Evolutionary conservation across 2,888 invertebrate genomes (phyloP), one percentile per base, ranked within the genome.

Genomic region (Melinopterus prodromus): DNA sequence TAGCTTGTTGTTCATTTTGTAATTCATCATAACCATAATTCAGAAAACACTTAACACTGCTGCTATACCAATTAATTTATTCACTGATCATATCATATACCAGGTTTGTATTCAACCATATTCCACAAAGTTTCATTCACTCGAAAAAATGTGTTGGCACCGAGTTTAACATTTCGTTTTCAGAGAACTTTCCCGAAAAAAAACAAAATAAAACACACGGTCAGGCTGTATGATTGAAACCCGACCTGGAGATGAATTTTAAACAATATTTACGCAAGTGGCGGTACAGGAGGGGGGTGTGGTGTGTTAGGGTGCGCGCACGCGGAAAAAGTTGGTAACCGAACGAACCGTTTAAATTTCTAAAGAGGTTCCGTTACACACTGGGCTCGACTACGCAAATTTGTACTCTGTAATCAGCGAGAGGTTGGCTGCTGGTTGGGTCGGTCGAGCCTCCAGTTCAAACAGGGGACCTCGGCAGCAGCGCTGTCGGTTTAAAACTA

Each of bases 401-500:
- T 81, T 81, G 81, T 81, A 79, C 79, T 81, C 81, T 79, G 81
- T 81, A 81, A 81, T 81, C 81, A 81, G 81, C 81, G 77, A 71
- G 26, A 9, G 9, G 53, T 53, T 53, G 53, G 53, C 12, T 35
- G 35, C n/a, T 35, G 12, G 71, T 14, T 7, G 15, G 35, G 71
- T 26, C 12, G 79, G 80, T 79, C 75, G 79, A 79, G 79, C 77
- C 79, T 26, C 74, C 77, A 79, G 81, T 81, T 79, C 81, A 81
- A 81, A 81, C 81, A 81, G 72, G 78, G 81, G 81, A 82, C 81
- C 80, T 3, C 26, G 2, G 26, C n/a, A 26, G 81, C 78, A 82
- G 84, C 74, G 74, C 37, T 36, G 74, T 35, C 84, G 84, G 86
- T 87, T 88, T 88, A 88, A 89, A 89, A 89, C 89, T 89, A 88